Evolutionary conservation across 1,140 invertebrate species (phyloP), one percentile per base, ranked within the genome.

Genomic region (Tachypleus tridentatus): DNA sequence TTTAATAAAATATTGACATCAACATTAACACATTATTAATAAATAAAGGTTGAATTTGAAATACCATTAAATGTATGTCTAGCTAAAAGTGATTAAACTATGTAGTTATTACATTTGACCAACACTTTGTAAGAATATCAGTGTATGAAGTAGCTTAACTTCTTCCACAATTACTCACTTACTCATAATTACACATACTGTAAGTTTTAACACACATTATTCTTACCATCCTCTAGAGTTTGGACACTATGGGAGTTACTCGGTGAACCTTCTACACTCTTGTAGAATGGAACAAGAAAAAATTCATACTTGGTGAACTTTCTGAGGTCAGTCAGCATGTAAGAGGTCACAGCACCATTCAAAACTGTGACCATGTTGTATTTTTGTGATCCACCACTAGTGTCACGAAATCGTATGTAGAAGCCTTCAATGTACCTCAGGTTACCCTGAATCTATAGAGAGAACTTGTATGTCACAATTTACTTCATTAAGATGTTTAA

Each of bases 231-330:
- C 72, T 81, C 78, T 48, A 75, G 67, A 4, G 81, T 82, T 60
- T 75, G 72, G 0, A 78, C 76, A 62, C 74, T 77, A 49, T 80
- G 69, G 4, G 76, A 74, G 64, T 78, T 80, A 63, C 78, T 80
- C 4, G 90, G 90, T 69, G 86, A 84, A 1, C 91, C 90, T 70
- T 91, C 87, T 10, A 93, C 83, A 4, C 83, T 86, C 69, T 88
- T 87, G 75, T 86, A 90, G 77, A 88, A 93, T 58, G 90, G 89
- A n/a, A 89, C 86, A 29, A 92, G 79, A 70, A 93, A 92, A 71
- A 92, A 88, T 76, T 93, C 88, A 73, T 94, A 94, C 72, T 86
- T 86, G 6, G 87, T 90, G 72, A 84, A 91, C 70, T 91, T 91
- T 62, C 85, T 83, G 29, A 95, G 77, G 72, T 86, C 86, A 4